A percentile compares a stretch with the other conserved stretches of the same genome.
Evolutionary conservation across 2,888 invertebrate species (phyloP).

Genomic region (Camptogramma bilineatum): DNA sequence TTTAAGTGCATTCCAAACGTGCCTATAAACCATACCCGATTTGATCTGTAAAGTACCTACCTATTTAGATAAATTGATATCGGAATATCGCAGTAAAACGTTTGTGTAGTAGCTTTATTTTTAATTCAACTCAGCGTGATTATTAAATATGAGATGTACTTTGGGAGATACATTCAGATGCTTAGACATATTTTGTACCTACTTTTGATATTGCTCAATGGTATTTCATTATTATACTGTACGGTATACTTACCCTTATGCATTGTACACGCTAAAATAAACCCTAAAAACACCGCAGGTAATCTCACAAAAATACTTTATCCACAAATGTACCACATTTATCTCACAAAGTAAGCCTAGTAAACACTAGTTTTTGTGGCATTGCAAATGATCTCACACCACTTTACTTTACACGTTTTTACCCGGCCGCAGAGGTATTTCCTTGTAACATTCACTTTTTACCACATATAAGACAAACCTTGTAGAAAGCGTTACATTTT

Average conservation of each 20-base stretch:
- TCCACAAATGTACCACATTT: not conserved
- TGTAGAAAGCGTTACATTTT: conserved; percentile 39
- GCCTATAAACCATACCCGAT: no score
- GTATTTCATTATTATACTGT: no score
- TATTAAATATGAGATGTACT: no score
- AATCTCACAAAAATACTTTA: not conserved
- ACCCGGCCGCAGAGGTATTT: not conserved
- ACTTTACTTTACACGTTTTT: not conserved
- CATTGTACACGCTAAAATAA: not conserved
- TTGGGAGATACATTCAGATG: no score
- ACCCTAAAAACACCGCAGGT: no score
- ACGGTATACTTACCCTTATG: no score
- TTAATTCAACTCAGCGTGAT: not conserved
- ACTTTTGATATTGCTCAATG: no score
- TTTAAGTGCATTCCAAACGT: not conserved
- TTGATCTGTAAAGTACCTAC: no score
- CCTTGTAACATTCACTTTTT: not conserved
- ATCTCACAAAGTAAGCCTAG: not conserved
- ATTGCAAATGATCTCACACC: conserved; percentile 1
- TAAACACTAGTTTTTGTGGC: not conserved
- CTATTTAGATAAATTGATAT: no score
- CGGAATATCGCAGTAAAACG: no score
- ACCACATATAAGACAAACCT: not conserved
- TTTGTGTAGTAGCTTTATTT: no score
- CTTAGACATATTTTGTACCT: no score